Base-by-base conservation (phyloP, 2,797 vertebrate genomes). In the Phataginus tetradactyla region DNA sequence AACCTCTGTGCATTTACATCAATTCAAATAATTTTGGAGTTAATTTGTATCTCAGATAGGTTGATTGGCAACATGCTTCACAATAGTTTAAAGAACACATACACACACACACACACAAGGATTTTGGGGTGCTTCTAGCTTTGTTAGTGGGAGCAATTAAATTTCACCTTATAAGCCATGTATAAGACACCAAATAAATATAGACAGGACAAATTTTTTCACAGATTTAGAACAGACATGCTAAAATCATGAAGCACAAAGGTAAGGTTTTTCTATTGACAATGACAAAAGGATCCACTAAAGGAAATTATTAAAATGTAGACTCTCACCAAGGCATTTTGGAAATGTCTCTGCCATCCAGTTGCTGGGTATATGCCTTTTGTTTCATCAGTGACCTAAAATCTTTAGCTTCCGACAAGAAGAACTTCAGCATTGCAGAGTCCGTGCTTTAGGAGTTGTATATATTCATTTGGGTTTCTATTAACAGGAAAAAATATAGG, bases 1-100 rank as follows among this genome's bases (percentile, higher is more conserved):
- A 93, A 94, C 75, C 78, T 98, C 81, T 97, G 77, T 96, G 75
- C 51, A 86, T 85, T 96, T 95, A 93, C 11, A 98, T 98, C 92
- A 96, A 95, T 83, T 87, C 7, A 95, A 96, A 91, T 81, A 96
- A 97, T 90, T 92, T 51, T 27, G 66, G 1, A 27, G 4, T 86
- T 91, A 96, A 90, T 90, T 94, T 49, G 1, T 83, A 96, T 75
- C 94, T 94, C 89, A 11, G 85, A 80, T 84, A 91, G 42, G 23
- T 88, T 93, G 80, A 87, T 80, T 95, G 37, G 75, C 96, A 97
- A 95, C 64, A 89, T 96, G 74, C 59, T 81, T 88, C 51, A 91
- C 27, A 69, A 80, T 91, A 93, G 97, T 97, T 95, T 72, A 90
- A 97, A 97, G 95, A 98, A 83, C 90, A 86, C 12, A 64, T 39